A percentile compares a stretch with the other conserved stretches of the same genome.
phyloP scores from a whole-genome alignment of 2,888 invertebrate genomes.

The Eupsilia transversa region DNA sequence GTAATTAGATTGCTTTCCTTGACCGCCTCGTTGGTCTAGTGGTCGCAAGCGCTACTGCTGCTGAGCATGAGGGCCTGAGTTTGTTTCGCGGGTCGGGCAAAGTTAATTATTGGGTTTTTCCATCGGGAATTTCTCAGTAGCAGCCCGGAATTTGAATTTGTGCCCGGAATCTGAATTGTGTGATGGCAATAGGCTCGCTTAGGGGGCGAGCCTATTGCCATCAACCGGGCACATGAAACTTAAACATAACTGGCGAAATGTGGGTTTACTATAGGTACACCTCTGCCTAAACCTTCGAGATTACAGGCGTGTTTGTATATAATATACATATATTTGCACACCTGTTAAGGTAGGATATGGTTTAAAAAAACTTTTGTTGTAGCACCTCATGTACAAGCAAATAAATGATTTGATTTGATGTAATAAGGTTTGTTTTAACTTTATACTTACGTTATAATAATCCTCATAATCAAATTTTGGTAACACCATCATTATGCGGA shows the following conservation, averaged over 20 bases:
- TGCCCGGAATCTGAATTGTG: no score
- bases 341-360: no score
- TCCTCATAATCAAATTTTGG: conserved; percentile 81
- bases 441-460: conserved; percentile 80
- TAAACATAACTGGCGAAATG: no score
- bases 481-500: conserved; percentile 93
- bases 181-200: neutral
- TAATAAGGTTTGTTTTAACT: no score
- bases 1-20: neutral
- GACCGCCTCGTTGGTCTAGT: neutral
- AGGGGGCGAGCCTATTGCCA: no score
- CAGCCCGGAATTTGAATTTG: no score
- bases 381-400: no score
- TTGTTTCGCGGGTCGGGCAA: neutral
- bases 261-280: neutral
- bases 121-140: neutral
- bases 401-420: no score
- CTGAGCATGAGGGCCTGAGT: neutral
- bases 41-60: neutral
- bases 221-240: no score
- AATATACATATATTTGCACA: no score
- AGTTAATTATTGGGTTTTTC: neutral
- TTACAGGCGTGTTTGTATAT: neutral
- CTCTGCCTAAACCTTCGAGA: neutral
- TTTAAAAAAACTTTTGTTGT: no score